Evolutionary conservation across 2,113 vertebrate genomes (phyloP).

Genomic region (Mobula hypostoma): DNA sequence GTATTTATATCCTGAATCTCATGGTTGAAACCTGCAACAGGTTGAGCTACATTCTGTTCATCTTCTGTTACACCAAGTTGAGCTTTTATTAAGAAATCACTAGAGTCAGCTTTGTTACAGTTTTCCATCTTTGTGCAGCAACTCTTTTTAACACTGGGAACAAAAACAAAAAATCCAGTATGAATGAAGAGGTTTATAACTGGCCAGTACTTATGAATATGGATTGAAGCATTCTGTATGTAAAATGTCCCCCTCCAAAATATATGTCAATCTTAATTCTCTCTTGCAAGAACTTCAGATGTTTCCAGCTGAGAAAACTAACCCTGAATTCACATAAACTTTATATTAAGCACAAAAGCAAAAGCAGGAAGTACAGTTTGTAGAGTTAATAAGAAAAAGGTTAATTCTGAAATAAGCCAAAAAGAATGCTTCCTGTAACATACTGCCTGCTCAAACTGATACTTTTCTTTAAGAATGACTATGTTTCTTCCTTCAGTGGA

Average conservation of each 20-base stretch:
- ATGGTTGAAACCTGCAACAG: constrained; percentile 38
- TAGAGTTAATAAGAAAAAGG: constrained; percentile 12
- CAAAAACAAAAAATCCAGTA: constrained; percentile 44
- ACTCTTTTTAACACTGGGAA: constrained; percentile 64
- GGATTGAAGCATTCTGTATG: neutral
- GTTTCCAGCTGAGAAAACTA: constrained; percentile 27
- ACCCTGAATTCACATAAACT: constrained; percentile 22
- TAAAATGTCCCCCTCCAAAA: neutral
- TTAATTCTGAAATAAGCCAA: constrained; percentile 23
- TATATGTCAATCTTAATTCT: neutral
- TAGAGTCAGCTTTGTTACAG: constrained; percentile 49
- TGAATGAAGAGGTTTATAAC: neutral
- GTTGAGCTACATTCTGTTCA: constrained; percentile 39
- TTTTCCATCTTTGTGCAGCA: constrained; percentile 46
- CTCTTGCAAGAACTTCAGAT: neutral
- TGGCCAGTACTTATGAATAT: neutral
- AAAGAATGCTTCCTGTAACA: neutral
- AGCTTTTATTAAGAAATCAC: constrained; percentile 44
- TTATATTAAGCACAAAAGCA: constrained; percentile 34
- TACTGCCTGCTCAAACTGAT: neutral
- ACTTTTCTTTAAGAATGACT: neutral
- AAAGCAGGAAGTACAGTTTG: constrained; percentile 27
- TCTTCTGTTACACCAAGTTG: constrained; percentile 45
- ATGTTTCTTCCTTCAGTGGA: neutral
- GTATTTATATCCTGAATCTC: constrained; percentile 40